Evolutionary conservation across 2,113 vertebrate genomes (phyloP).

Genomic region (Cebidichthys violaceus): DNA sequence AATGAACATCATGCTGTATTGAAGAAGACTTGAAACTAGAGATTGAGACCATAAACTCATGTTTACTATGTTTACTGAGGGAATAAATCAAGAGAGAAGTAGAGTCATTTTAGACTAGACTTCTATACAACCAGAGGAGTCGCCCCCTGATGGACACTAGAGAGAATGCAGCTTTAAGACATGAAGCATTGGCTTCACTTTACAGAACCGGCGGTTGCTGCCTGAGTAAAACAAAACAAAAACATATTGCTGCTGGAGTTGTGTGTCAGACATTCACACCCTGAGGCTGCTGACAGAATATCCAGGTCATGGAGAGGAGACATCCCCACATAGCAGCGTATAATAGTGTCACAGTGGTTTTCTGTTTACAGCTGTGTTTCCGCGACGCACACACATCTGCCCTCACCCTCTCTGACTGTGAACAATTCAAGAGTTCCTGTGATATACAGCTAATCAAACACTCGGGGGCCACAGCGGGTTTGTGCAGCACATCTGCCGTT

Average conservation of each 20-base stretch:
- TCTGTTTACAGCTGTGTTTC: conserved; percentile 36
- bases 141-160: too few species aligned
- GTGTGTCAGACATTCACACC: not conserved
- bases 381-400: conserved; percentile 14
- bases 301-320: conserved; percentile 21
- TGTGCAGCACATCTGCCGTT: conserved; percentile 47
- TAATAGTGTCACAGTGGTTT: conserved; percentile 11
- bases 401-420: conserved; percentile 6
- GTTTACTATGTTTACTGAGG: too few species aligned
- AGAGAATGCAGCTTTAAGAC: too few species aligned
- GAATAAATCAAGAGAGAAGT: too few species aligned
- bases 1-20: too few species aligned
- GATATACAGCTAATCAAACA: conserved; percentile 44
- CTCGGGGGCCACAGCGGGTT: conserved; percentile 16
- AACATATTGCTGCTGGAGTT: not conserved
- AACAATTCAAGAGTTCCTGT: not conserved
- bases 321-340: conserved; percentile 1
- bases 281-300: not conserved
- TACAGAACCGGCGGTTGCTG: too few species aligned
- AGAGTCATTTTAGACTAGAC: too few species aligned
- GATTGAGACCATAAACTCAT: too few species aligned
- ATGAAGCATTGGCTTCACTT: too few species aligned
- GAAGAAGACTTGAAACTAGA: too few species aligned
- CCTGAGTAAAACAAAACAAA: not conserved
- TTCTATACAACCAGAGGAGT: too few species aligned